A percentile compares a stretch with the other conserved stretches of the same genome.
Conservation (phyloP, 2,113 vertebrate genomes). For the Pyxicephalus adspersus region DNA sequence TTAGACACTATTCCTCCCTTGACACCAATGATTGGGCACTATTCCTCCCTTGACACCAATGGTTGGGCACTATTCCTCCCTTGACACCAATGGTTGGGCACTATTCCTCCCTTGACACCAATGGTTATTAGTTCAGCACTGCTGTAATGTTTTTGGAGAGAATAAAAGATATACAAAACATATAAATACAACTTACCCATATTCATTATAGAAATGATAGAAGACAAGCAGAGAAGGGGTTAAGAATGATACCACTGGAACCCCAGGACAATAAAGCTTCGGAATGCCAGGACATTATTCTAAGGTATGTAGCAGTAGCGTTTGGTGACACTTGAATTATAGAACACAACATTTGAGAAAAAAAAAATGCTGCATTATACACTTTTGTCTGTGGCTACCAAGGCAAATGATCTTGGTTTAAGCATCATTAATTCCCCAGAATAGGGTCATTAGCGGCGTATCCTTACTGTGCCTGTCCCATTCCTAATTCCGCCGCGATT, state of each 20-base stretch:
- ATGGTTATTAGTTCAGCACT: too few relatives aligned
- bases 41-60: too few relatives aligned
- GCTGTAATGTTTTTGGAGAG: too few relatives aligned
- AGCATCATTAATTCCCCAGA: constrained; percentile 52
- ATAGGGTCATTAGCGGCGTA: constrained; percentile 51
- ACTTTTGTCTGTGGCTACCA: constrained; percentile 18
- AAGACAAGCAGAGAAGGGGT: too few relatives aligned
- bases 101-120: too few relatives aligned
- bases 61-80: too few relatives aligned
- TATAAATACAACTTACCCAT: too few relatives aligned
- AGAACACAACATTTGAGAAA: neutral
- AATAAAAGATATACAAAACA: too few relatives aligned
- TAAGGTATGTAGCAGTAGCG: neutral
- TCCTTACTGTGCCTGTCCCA: constrained; percentile 14
- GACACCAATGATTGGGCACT: too few relatives aligned
- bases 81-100: too few relatives aligned
- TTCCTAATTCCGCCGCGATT: constrained; percentile 41
- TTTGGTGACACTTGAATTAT: constrained; percentile 27
- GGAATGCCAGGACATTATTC: constrained; percentile 5
- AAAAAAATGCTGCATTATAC: constrained; percentile 23
- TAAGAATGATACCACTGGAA: neutral
- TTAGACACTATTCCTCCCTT: too few relatives aligned
- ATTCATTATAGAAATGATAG: too few relatives aligned
- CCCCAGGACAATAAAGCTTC: constrained; percentile 9
- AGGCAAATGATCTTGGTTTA: constrained; percentile 45